Evolutionary conservation across 2,888 invertebrate genomes (phyloP), one percentile per base, ranked within the genome.

Genomic region (Parochlus steinenii): DNA sequence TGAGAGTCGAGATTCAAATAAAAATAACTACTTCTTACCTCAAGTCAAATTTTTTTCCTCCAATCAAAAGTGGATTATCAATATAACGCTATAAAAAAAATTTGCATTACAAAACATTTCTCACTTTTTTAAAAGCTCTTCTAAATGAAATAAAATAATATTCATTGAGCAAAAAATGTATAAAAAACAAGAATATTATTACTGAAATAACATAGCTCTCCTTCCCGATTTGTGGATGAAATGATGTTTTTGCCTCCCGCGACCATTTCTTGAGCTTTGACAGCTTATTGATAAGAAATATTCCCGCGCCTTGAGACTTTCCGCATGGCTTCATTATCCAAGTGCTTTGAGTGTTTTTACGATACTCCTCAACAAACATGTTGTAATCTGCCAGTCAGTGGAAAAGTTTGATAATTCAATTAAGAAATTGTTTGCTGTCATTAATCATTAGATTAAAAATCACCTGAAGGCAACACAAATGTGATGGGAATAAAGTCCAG

Each of bases 261-360:
- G 83, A 85, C 81, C 83, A 86, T 53, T 80, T 74, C 52, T 90
- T 92, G 39, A 93, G 61, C 61, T 92, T 92, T 3, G 90, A 89
- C 40, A 93, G 62, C 63, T 90, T 90, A 56, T 93, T 93, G 47
- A 95, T 90, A 37, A 93, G 66, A 56, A 92, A 92, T 50, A 95
- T 93, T 24, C 93, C 93, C n/a, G 82, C 75, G 2, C 86, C 86
- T 54, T 85, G 85, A 1, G 92, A 90, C 61, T 92, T 85, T 18
- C 90, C 90, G 54, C 90, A 89, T 0, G 93, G 93, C 55, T 95
- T 93, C 79, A 93, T 87, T 43, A 95, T 95, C 93, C 93, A 95
- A 2, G 92, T 93, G 46, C 85, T 85, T 52, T 83, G 82, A 0
- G 92, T 90, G 43, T 80, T 82, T 61, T 89, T 90, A 35, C 90